Conservation (phyloP, 2,888 invertebrate genomes). For the Strigamia crassipes region DNA sequence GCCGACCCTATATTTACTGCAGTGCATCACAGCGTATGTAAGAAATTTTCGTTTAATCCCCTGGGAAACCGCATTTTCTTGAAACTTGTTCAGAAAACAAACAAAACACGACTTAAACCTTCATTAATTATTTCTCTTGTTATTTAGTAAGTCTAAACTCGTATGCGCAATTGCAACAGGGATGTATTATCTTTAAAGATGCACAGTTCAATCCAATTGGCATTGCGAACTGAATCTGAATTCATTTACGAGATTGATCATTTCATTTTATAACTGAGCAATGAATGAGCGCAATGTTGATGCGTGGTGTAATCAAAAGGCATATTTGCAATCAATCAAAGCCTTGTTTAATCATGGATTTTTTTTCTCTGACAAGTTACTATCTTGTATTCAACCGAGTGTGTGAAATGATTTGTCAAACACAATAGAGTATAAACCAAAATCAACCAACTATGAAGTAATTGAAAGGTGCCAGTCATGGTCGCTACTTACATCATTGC, state of each 20-base stretch:
- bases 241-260: neutral
- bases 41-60: neutral
- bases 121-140: conserved; percentile 1
- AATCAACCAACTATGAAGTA: conserved; percentile 18
- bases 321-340: conserved; percentile 12
- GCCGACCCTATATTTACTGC: conserved; percentile 23
- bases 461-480: conserved; percentile 34
- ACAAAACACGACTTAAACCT: neutral
- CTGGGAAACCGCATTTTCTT: neutral
- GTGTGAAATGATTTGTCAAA: conserved; percentile 40
- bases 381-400: neutral
- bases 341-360: conserved; percentile 20
- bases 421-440: conserved; percentile 37
- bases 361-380: neutral
- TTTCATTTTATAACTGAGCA: neutral
- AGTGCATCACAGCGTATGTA: conserved; percentile 1
- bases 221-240: neutral
- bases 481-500: neutral
- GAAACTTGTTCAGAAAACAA: neutral
- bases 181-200: neutral
- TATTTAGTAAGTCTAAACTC: neutral
- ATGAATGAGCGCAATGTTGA: conserved; percentile 8
- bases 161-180: neutral
- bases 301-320: conserved; percentile 7
- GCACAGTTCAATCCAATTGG: neutral